Conservation (phyloP, 2,888 invertebrate genomes). For the Drosophila anomelani region DNA sequence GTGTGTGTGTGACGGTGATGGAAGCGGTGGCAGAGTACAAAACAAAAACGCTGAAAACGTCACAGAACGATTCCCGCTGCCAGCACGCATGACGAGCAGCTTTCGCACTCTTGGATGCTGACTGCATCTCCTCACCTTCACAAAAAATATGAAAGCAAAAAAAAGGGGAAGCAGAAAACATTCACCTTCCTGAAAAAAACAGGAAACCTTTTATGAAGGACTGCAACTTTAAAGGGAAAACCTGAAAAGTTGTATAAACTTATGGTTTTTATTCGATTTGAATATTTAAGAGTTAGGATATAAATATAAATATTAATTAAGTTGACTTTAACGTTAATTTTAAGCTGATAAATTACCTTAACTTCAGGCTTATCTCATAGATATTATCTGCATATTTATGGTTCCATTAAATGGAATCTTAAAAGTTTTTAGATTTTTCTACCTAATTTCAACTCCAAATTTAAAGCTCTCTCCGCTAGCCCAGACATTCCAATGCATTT, state of each 20-base stretch:
- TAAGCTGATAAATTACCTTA: background rate
- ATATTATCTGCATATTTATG: background rate
- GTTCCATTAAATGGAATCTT: background rate
- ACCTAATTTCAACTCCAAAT: no score
- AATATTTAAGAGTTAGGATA: no score
- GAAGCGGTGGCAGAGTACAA: conserved; percentile 34
- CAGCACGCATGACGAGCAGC: conserved; percentile 54
- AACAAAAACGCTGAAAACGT: conserved; percentile 53
- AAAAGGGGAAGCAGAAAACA: background rate
- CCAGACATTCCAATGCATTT: background rate
- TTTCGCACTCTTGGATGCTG: conserved; percentile 41
- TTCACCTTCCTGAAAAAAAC: conserved; percentile 3
- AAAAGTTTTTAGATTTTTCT: no score
- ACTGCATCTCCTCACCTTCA: conserved; percentile 33
- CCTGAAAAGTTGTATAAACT: background rate
- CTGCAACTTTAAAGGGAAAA: background rate
- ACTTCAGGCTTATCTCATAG: background rate
- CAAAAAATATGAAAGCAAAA: background rate
- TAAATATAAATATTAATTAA: background rate
- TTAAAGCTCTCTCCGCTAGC: background rate
- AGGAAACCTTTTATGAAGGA: background rate
- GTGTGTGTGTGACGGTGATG: conserved; percentile 4
- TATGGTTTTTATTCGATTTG: background rate
- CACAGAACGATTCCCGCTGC: conserved; percentile 48
- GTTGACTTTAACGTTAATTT: background rate